phyloP scores from a whole-genome alignment of 1,140 invertebrate genomes.

The Diorhabda sublineata region DNA sequence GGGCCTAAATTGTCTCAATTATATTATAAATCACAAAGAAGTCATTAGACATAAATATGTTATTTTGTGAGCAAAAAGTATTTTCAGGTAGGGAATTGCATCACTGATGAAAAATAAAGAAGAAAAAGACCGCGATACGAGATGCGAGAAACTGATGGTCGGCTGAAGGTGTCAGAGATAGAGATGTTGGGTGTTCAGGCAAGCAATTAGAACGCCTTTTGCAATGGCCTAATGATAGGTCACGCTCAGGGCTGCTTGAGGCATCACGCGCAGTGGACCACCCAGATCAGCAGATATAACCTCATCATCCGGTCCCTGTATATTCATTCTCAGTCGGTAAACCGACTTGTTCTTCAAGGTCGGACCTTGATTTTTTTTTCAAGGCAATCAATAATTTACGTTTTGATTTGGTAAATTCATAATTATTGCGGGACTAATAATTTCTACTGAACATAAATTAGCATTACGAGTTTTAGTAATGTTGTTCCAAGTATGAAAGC shows the following conservation, averaged over 20 bases:
- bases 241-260: constrained; percentile 32
- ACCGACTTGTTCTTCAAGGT: background rate
- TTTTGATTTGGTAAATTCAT: no score
- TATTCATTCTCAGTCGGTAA: constrained; percentile 4
- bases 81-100: constrained; percentile 13
- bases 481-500: no score
- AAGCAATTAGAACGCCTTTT: constrained; percentile 43
- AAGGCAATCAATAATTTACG: background rate
- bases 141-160: background rate
- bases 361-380: background rate
- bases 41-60: background rate
- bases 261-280: constrained; percentile 37
- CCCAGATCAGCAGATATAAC: constrained; percentile 28
- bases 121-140: constrained; percentile 5
- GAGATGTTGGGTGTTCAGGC: constrained; percentile 39
- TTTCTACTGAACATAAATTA: no score
- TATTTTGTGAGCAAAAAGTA: constrained; percentile 1
- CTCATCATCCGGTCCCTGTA: constrained; percentile 19
- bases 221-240: constrained; percentile 43
- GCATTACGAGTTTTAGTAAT: no score
- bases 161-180: constrained; percentile 29
- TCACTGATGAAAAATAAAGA: constrained; percentile 5
- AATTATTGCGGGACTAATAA: no score
- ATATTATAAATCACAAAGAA: background rate
- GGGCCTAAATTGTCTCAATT: no score